Evolutionary conservation across 2,797 vertebrate genomes (phyloP), one percentile per base, ranked within the genome.

Genomic region (Eupleurogrammus muticus): DNA sequence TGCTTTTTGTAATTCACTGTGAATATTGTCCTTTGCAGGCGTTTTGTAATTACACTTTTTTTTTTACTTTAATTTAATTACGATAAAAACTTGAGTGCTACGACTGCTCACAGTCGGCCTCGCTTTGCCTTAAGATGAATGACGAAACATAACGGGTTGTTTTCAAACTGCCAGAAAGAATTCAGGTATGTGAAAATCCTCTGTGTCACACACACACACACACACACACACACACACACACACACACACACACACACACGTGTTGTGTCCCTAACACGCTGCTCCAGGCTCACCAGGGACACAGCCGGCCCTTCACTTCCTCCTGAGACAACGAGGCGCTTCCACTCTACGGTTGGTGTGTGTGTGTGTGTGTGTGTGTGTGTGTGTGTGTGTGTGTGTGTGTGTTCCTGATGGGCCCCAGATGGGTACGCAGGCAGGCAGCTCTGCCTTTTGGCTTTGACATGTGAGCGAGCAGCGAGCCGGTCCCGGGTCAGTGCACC

Each of bases 371-470:
- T 60, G 61, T 65, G 73, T 66, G 60, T 64, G 44, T 52, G 38
- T 64, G 62, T 46, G 46, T 61, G 50, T 79, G 72, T 58, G 56
- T 60, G 56, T 46, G 52, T 62, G 71, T 12, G 46, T 57, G 50
- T 70, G 60, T 78, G 66, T 67, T 83, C 58, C 79, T 79, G 84
- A 85, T 66, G 82, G 81, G 79, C 75, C 83, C 86, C 86, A 90
- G 87, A 89, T 91, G 80, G 89, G 82, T 52, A 49, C 66, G 34
- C 84, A 89, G 85, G 79, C 87, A 79, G 81, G 82, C 79, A 79
- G 85, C 80, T 80, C 77, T 84, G 84, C 82, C 84, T 90, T 84
- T 87, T 90, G 89, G 89, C 88, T 87, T 72, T 79, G 79, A 81
- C 82, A 85, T 89, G 83, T 83, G 88, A 90, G 73, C 24, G 1